Conservation (phyloP, 64 coral and sea anemone species). For the Trachythela sp. region DNA sequence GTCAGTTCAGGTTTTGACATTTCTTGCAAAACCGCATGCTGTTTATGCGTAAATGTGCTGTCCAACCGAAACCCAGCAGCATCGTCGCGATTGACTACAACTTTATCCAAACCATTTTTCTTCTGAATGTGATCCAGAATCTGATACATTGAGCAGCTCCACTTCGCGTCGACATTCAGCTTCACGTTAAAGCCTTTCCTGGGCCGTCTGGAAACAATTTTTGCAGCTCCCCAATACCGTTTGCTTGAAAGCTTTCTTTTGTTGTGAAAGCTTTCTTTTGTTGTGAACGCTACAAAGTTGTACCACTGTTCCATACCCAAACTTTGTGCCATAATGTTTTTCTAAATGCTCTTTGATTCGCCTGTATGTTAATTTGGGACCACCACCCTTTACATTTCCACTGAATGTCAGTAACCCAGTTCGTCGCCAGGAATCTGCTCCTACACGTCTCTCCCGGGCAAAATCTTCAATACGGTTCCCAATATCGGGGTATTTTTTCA, state of each 20-base stretch:
- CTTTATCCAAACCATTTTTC: conserved; percentile 23
- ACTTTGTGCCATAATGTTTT: conserved; percentile 16
- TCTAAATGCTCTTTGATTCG: no score
- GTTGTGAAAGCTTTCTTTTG: conserved; percentile 50
- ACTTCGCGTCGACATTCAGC: conserved; percentile 18
- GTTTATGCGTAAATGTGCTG: conserved; percentile 15
- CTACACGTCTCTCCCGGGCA: conserved; percentile 33
- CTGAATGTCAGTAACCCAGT: conserved; percentile 42
- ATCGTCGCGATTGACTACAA: neutral
- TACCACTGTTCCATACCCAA: conserved; percentile 38
- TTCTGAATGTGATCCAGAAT: conserved; percentile 31
- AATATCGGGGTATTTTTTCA: conserved; percentile 50
- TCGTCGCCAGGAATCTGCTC: conserved; percentile 43
- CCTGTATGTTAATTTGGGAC: no score
- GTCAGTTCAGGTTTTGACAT: neutral
- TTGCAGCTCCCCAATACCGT: conserved; percentile 46
- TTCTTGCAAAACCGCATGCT: neutral
- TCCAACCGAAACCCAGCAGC: no score
- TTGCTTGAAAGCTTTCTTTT: conserved; percentile 45
- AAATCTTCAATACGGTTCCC: conserved; percentile 49
- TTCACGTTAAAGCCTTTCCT: conserved; percentile 52
- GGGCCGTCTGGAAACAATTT: conserved; percentile 14
- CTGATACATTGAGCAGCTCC: conserved; percentile 33
- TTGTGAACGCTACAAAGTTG: conserved; percentile 48
- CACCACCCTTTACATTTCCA: conserved; percentile 20